phyloP scores from a whole-genome alignment of 2,888 invertebrate genomes.

The Sminthurides aquaticus region DNA sequence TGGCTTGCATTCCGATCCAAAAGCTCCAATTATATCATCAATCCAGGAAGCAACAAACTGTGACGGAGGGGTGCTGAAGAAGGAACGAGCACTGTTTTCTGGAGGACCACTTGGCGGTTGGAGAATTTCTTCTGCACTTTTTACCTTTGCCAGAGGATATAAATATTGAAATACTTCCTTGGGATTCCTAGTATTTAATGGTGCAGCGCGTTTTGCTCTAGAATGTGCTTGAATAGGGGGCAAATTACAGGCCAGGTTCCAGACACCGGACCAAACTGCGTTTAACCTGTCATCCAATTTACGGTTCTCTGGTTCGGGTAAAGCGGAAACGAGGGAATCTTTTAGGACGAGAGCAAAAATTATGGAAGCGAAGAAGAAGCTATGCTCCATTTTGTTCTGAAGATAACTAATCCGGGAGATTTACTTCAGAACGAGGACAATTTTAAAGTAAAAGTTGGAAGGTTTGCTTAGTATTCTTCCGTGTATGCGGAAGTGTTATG shows the following conservation, averaged over 20 bases:
- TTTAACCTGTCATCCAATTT: no score
- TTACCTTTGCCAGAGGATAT: slow-evolving; percentile 11
- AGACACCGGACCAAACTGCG: background rate
- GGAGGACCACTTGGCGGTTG: background rate
- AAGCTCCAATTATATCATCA: slow-evolving; percentile 8
- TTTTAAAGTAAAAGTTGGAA: no score
- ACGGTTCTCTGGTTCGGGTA: no score
- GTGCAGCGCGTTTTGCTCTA: background rate
- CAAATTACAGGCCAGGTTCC: background rate
- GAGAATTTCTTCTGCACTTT: background rate
- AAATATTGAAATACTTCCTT: slow-evolving; percentile 11
- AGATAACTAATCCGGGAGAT: no score
- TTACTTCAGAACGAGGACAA: no score
- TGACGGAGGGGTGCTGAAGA: background rate
- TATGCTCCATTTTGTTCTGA: no score
- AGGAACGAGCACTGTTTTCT: background rate
- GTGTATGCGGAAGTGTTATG: no score
- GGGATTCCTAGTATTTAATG: background rate
- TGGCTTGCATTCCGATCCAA: slow-evolving; percentile 5
- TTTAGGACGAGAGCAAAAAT: no score
- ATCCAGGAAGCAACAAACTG: background rate
- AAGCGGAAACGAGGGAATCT: no score
- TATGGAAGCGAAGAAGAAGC: no score
- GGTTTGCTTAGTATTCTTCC: no score
- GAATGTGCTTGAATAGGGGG: background rate